Percentiles rank a stretch among this genome's conserved stretches.
Evolutionary conservation across 1,140 invertebrate species (phyloP).

Genomic region (Hetaerina americana): DNA sequence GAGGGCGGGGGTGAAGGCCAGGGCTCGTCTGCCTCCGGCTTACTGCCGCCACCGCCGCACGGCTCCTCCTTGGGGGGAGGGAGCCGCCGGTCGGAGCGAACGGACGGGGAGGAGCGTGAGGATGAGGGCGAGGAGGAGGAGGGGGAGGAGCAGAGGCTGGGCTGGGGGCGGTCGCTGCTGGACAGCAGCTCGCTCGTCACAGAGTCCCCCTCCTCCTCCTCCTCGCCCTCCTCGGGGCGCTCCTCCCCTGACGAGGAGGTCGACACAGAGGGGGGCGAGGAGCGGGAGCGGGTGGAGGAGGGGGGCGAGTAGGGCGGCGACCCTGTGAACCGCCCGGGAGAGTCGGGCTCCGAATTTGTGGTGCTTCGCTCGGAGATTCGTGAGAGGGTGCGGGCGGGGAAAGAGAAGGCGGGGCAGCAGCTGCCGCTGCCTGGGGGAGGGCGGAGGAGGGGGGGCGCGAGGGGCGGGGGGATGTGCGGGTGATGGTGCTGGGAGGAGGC

Average conservation of each 20-base stretch:
- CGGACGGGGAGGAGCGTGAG: neutral
- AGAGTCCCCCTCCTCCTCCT: constrained; percentile 48
- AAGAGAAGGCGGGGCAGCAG: neutral
- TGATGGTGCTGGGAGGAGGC: neutral
- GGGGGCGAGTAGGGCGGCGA: neutral
- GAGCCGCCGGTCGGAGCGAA: neutral
- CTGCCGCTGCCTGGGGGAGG: neutral
- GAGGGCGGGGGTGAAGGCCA: constrained; percentile 62
- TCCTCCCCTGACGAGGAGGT: constrained; percentile 75
- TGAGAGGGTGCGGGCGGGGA: constrained; percentile 50
- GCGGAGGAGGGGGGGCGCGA: neutral
- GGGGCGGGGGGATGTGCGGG: neutral
- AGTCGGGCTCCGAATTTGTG: constrained; percentile 26
- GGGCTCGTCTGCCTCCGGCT: constrained; percentile 34
- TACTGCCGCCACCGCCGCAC: constrained; percentile 5
- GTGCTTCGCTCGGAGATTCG: constrained; percentile 76
- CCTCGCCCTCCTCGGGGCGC: constrained; percentile 59
- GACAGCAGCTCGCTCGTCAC: constrained; percentile 38
- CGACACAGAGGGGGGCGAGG: constrained; percentile 71
- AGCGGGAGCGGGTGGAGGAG: constrained; percentile 36
- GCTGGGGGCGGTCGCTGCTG: constrained; percentile 54
- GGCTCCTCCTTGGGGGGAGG: neutral
- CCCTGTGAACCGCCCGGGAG: neutral
- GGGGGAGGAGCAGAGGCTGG: constrained; percentile 70
- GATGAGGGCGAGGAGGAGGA: constrained; percentile 24